phyloP scores from a whole-genome alignment of 2,888 invertebrate species.

The Odiellus spinosus region DNA sequence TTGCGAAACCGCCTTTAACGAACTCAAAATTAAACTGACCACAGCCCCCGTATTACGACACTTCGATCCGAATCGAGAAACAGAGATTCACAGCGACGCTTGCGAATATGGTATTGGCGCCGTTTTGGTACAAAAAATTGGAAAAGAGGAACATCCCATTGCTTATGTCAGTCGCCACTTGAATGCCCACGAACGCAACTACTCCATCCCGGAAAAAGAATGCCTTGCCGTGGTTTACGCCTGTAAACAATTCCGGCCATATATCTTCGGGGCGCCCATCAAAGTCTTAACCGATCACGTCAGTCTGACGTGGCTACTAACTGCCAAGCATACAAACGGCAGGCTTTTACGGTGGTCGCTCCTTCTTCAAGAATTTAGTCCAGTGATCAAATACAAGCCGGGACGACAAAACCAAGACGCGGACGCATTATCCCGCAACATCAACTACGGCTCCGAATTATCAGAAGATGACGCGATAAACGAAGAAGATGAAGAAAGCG shows the following conservation, averaged over 20 bases:
- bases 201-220: slow-evolving; percentile 29
- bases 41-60: slow-evolving; percentile 19
- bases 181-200: slow-evolving; percentile 26
- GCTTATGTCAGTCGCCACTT: too few relatives aligned
- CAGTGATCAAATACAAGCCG: slow-evolving; percentile 9
- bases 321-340: slow-evolving; percentile 1
- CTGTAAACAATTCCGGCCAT: slow-evolving; percentile 26
- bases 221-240: slow-evolving; percentile 25
- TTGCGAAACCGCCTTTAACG: slow-evolving; percentile 1
- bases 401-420: too few relatives aligned
- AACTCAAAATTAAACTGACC: slow-evolving; percentile 1
- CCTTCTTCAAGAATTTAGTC: slow-evolving; percentile 13
- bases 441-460: too few relatives aligned
- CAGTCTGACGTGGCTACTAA: slow-evolving; percentile 18
- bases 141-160: too few relatives aligned
- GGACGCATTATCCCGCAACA: too few relatives aligned
- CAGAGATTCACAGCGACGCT: slow-evolving; percentile 20
- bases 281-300: slow-evolving; percentile 27
- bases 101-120: too few relatives aligned
- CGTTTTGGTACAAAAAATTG: too few relatives aligned
- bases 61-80: slow-evolving; percentile 18
- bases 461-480: too few relatives aligned
- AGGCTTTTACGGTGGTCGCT: slow-evolving; percentile 15
- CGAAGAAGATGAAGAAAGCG: too few relatives aligned
- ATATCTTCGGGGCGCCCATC: slow-evolving; percentile 25